phyloP scores from a whole-genome alignment of 2,888 invertebrate genomes.

The Seira ritae region DNA sequence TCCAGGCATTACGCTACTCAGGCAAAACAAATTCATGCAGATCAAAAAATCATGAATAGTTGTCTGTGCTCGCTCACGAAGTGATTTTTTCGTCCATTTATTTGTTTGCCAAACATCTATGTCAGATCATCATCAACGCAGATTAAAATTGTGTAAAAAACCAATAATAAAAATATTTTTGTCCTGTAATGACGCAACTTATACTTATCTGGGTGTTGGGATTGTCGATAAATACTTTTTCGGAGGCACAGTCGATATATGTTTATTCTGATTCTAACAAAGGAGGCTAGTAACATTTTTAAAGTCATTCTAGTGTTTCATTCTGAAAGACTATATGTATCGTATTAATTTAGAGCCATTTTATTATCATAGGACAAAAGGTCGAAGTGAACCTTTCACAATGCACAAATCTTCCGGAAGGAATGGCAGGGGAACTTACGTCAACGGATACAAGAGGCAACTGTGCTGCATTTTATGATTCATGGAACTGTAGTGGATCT shows the following conservation, averaged over 20 bases:
- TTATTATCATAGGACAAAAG: conserved; percentile 16
- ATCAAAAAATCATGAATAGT: too few relatives aligned
- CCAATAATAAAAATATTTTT: not conserved
- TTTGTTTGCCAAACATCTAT: too few relatives aligned
- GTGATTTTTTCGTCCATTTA: too few relatives aligned
- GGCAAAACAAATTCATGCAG: too few relatives aligned
- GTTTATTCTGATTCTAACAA: conserved; percentile 27
- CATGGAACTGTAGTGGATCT: conserved; percentile 27
- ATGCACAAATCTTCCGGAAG: conserved; percentile 28
- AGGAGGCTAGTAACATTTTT: conserved; percentile 12
- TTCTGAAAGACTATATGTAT: too few relatives aligned
- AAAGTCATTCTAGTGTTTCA: not conserved
- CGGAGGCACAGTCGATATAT: conserved; percentile 13
- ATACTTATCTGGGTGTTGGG: too few relatives aligned
- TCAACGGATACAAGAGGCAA: conserved; percentile 27
- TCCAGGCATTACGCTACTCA: too few relatives aligned
- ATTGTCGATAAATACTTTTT: not conserved
- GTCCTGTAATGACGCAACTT: too few relatives aligned
- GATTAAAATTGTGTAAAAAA: conserved; percentile 5
- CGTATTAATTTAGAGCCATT: too few relatives aligned
- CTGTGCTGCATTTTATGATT: conserved; percentile 37
- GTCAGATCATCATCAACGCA: too few relatives aligned
- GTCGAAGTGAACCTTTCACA: conserved; percentile 3
- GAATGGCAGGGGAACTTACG: not conserved
- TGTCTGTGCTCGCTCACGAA: too few relatives aligned